Percentiles rank a stretch among this genome's conserved stretches.
phyloP scores from a whole-genome alignment of 1,140 invertebrate genomes.

The Potamilus streckersoni region DNA sequence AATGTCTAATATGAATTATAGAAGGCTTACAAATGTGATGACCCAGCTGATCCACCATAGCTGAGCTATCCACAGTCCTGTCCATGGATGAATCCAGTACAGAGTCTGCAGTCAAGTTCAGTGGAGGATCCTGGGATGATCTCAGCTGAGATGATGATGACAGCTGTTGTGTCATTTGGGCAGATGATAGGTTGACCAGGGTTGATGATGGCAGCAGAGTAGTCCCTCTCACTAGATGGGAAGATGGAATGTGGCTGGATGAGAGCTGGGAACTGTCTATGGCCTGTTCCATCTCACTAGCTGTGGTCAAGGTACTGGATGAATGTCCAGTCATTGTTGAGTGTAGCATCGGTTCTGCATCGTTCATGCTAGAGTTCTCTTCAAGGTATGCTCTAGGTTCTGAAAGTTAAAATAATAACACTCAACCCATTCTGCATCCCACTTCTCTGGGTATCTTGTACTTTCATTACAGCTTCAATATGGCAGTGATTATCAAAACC shows the following conservation, averaged over 20 bases:
- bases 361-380: conserved; percentile 19
- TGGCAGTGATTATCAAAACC: neutral
- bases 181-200: neutral
- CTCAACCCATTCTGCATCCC: neutral
- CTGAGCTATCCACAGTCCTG: no score
- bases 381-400: conserved; percentile 25
- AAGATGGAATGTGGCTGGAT: conserved; percentile 17
- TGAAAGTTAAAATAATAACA: conserved; percentile 4
- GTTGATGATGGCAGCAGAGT: neutral
- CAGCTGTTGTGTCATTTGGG: neutral
- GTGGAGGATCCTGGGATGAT: neutral
- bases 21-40: no score
- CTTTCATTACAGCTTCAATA: neutral
- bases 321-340: conserved; percentile 33
- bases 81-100: no score
- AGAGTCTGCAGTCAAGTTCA: no score
- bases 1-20: no score
- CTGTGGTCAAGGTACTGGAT: neutral
- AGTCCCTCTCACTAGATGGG: conserved; percentile 7
- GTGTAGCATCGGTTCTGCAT: conserved; percentile 30
- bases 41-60: no score
- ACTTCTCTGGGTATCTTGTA: neutral
- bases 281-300: conserved; percentile 28
- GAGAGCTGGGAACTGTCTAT: conserved; percentile 26
- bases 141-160: neutral